Conservation (phyloP, 2,113 vertebrate species). For the Typhlomys cinereus region DNA sequence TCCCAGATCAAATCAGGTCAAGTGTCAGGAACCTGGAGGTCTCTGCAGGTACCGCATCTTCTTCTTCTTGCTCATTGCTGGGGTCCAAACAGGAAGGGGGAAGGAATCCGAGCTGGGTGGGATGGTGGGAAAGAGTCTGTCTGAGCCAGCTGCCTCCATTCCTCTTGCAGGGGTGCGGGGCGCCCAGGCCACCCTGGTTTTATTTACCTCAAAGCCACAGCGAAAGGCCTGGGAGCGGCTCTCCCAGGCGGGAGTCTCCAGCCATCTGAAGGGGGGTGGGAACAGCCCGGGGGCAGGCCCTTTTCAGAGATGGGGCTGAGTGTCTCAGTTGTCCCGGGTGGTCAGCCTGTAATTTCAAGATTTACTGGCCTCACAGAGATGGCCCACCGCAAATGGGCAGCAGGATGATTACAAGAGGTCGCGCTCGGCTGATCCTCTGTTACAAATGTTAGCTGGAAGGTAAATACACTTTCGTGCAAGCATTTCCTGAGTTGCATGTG, state of each 20-base stretch:
- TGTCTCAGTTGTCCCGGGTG: constrained; percentile 84
- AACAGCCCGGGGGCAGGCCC: constrained; percentile 82
- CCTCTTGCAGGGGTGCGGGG: constrained; percentile 73
- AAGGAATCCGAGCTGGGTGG: constrained; percentile 25
- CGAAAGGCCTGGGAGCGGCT: constrained; percentile 82
- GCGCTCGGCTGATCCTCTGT: constrained; percentile 82
- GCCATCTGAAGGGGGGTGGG: constrained; percentile 81
- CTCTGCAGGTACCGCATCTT: background rate
- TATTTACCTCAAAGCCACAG: constrained; percentile 84
- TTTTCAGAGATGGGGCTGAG: constrained; percentile 82
- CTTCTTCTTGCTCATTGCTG: background rate
- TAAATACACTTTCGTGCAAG: constrained; percentile 80
- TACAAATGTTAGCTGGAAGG: constrained; percentile 86
- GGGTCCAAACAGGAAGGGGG: background rate
- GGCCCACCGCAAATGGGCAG: constrained; percentile 85
- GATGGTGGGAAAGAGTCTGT: constrained; percentile 63
- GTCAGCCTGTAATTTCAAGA: constrained; percentile 88
- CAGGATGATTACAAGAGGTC: constrained; percentile 86
- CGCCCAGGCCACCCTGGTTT: constrained; percentile 84
- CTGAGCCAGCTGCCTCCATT: constrained; percentile 65
- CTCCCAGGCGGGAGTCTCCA: constrained; percentile 76
- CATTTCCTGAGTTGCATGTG: constrained; percentile 80
- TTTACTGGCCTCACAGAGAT: constrained; percentile 85
- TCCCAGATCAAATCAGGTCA: background rate
- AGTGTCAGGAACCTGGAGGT: background rate